Evolutionary conservation across 1,140 invertebrate genomes (phyloP), one percentile per base, ranked within the genome.

Genomic region (Drosophila baimaii): DNA sequence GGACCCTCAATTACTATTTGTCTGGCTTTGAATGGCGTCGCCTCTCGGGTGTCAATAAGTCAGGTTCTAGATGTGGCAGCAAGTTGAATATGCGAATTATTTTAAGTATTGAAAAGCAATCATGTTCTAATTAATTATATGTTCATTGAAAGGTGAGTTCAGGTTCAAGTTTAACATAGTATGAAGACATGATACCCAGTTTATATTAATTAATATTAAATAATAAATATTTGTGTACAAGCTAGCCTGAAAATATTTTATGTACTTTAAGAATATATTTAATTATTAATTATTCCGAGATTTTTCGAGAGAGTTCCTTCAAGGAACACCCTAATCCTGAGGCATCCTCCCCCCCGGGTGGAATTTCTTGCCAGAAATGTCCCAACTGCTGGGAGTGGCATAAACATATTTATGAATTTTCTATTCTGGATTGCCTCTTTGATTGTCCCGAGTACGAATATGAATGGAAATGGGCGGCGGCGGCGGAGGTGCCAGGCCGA

Each of bases 401-500:
- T 70, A 77, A 77, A 77, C 65, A 77, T 77, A 77, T 77, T 77
- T 77, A 77, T 77, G 75, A 77, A 77, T 77, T 77, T 77, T 77
- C 75, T 77, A 77, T 77, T 77, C 57, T 77, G 55, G 65, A 71
- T 79, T 79, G 77, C 66, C 47, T 64, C 72, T 78, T 37, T 71
- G 76, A 78, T 72, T 77, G 66, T 66, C 59, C 55, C 47, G 65
- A 78, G 59, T 65, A 37, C 37, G 70, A 58, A 43, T 70, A 77
- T 70, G 74, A 77, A 77, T 77, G 74, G 35, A 35, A 62, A 31
- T 59, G 56, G 25, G 21, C 13, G 55, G n/a, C n/a, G n/a, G n/a
- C n/a, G n/a, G n/a, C 15, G 2, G 12, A 35, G 37, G 51, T 33
- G 17, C 33, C 21, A 19, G 13, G 13, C 12, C 19, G 21, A 10